Evolutionary conservation across 2,888 invertebrate species (phyloP).

Genomic region (Sesamia inferens): DNA sequence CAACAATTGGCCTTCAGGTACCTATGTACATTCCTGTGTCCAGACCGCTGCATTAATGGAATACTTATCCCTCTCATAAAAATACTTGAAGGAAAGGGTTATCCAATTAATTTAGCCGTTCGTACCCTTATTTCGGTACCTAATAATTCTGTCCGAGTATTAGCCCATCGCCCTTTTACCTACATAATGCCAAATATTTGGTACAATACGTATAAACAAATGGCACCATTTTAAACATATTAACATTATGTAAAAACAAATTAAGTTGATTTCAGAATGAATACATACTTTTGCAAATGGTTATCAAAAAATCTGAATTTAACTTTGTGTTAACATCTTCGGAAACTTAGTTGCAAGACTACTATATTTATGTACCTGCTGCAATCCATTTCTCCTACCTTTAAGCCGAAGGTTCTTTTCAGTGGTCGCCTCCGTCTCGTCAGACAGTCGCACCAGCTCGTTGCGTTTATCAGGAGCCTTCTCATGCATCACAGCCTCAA

Average conservation of each 20-base stretch:
- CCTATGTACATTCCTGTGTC: neutral
- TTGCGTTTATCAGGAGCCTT: slow-evolving; percentile 88
- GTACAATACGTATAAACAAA: no score
- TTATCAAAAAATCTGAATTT: neutral
- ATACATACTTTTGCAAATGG: neutral
- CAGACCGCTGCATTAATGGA: no score
- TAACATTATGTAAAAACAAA: neutral
- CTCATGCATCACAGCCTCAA: slow-evolving; percentile 94
- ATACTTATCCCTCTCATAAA: neutral
- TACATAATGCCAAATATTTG: neutral
- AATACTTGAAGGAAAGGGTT: slow-evolving; percentile 8
- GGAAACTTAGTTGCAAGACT: neutral
- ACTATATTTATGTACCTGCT: neutral
- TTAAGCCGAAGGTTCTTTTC: slow-evolving; percentile 95
- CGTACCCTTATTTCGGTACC: no score
- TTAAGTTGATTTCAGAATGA: neutral
- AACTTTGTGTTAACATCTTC: neutral
- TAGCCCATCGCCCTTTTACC: neutral
- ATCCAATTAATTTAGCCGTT: neutral
- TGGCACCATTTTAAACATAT: neutral
- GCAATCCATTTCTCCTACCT: slow-evolving; percentile 81
- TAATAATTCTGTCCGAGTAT: neutral
- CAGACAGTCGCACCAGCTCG: slow-evolving; percentile 90
- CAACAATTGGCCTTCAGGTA: neutral
- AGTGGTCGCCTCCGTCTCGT: slow-evolving; percentile 92